Conservation (phyloP, 2,113 vertebrate genomes). For the Colossoma macropomum region DNA sequence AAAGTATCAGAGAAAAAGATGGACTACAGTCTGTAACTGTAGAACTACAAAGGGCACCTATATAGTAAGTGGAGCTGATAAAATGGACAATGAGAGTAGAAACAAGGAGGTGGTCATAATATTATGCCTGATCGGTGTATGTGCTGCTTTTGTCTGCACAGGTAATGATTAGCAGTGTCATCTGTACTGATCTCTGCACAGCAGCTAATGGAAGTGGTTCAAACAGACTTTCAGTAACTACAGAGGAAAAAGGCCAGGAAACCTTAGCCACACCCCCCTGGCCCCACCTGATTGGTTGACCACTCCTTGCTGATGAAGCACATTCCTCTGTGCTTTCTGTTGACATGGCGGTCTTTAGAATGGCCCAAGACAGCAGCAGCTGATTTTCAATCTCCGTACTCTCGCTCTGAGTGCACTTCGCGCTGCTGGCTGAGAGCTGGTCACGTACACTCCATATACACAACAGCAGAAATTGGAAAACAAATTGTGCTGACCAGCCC, state of each 20-base stretch:
- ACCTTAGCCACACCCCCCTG: no score
- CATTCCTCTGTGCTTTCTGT: constrained; percentile 10
- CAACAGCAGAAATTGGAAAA: background rate
- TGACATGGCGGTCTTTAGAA: background rate
- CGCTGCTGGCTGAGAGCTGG: no score
- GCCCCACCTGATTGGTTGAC: background rate
- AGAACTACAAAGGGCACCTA: no score
- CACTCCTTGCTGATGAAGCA: background rate
- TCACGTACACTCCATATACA: background rate
- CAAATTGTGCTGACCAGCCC: background rate
- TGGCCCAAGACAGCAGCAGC: no score
- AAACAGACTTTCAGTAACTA: background rate
- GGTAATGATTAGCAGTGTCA: background rate
- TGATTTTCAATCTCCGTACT: background rate
- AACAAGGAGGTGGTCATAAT: no score
- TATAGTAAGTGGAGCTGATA: no score
- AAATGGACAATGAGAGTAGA: no score
- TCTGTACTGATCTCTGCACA: background rate
- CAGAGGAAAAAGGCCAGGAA: background rate
- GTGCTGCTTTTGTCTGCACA: background rate
- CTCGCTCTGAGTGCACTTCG: background rate
- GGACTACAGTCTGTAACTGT: no score
- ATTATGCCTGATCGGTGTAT: no score
- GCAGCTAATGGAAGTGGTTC: no score
- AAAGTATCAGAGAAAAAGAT: no score